phyloP scores from a whole-genome alignment of 2,888 invertebrate genomes.

The Drosophila ezoana region DNA sequence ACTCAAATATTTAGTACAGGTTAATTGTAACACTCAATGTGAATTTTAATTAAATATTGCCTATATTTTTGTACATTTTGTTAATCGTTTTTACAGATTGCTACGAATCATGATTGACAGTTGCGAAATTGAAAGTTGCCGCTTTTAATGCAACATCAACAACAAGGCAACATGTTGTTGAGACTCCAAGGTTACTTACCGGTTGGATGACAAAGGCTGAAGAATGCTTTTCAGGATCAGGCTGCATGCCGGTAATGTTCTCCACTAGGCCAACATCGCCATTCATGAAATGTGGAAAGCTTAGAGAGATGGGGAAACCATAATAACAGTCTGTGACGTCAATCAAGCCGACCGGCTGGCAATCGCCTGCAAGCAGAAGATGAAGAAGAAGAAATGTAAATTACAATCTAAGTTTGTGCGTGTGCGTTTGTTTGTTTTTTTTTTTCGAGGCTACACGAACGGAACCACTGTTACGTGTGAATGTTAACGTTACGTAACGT shows the following conservation, averaged over 20 bases:
- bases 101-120: conserved; percentile 42
- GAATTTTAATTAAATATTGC: conserved; percentile 41
- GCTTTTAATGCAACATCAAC: conserved; percentile 26
- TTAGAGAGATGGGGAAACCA: conserved; percentile 94
- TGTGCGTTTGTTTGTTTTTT: neutral
- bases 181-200: conserved; percentile 84
- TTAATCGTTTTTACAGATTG: conserved; percentile 28
- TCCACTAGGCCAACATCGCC: conserved; percentile 88
- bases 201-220: conserved; percentile 92
- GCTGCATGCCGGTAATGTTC: conserved; percentile 89
- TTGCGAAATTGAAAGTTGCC: conserved; percentile 46
- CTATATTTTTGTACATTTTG: conserved; percentile 33
- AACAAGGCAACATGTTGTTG: conserved; percentile 16
- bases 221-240: conserved; percentile 88
- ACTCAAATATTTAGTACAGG: conserved; percentile 28
- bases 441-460: conserved; percentile 5
- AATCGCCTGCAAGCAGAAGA: conserved; percentile 85
- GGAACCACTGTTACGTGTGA: conserved; percentile 2
- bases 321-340: conserved; percentile 95
- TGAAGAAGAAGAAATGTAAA: conserved; percentile 18
- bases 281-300: conserved; percentile 94
- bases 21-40: conserved; percentile 46
- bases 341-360: conserved; percentile 90
- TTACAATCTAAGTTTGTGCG: conserved; percentile 2
- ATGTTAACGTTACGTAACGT: conserved; percentile 15